Evolutionary conservation across 2,797 vertebrate species (phyloP).

Genomic region (Myotis findleyi): DNA sequence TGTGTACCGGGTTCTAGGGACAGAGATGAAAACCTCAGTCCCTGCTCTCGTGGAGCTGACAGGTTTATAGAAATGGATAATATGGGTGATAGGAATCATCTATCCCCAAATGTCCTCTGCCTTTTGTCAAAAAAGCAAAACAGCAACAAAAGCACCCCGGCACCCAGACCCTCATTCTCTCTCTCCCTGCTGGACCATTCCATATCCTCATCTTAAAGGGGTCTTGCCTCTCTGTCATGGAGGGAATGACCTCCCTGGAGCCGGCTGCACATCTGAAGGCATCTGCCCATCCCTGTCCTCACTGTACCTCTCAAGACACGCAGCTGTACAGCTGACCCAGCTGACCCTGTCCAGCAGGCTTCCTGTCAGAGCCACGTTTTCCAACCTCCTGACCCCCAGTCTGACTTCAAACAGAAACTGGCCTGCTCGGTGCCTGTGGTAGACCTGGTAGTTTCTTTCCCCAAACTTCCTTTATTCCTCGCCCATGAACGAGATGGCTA

Average conservation of each 20-base stretch:
- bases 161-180: not conserved
- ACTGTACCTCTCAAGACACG: not conserved
- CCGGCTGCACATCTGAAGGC: not conserved
- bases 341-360: not conserved
- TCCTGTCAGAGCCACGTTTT: not conserved
- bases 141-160: not conserved
- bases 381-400: not conserved
- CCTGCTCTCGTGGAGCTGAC: not conserved
- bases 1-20: no score
- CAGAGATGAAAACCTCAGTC: not conserved
- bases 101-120: not conserved
- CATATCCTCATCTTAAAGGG: not conserved
- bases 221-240: no score
- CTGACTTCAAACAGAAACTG: not conserved
- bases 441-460: not conserved
- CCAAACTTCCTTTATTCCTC: not conserved
- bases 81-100: not conserved
- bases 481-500: rapidly evolving
- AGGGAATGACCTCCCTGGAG: no score
- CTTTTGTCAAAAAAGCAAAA: not conserved
- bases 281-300: not conserved
- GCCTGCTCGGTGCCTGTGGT: not conserved
- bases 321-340: no score
- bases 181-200: not conserved
- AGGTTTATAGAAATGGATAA: not conserved